These are phyloP conservation scores for Colostygia pectinataria DNA, from an alignment of 2,888 invertebrate species.

Conservation along the genomic window DNA sequence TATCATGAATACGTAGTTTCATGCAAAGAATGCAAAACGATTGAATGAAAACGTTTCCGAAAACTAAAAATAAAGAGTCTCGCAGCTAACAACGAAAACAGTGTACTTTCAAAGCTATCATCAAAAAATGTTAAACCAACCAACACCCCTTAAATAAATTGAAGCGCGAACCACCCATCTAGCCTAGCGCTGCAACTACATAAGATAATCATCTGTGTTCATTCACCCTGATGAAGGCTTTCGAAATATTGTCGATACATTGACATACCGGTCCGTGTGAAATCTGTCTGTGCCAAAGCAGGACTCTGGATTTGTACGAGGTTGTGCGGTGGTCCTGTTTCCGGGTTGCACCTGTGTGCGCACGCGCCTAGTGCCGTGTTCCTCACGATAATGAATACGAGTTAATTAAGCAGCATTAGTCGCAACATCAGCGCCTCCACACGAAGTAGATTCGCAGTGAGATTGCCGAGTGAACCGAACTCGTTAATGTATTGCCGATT, in stretches of 20 bases:
- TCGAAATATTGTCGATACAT: not conserved
- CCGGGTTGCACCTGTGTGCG: slow-evolving; percentile 55
- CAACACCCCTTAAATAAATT: too few relatives aligned
- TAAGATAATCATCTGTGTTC: too few relatives aligned
- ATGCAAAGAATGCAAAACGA: too few relatives aligned
- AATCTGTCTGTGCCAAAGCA: not conserved
- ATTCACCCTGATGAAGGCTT: too few relatives aligned
- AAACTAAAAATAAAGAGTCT: too few relatives aligned
- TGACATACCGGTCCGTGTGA: not conserved
- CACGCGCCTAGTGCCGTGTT: slow-evolving; percentile 58
- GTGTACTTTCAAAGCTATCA: too few relatives aligned
- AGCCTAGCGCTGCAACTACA: too few relatives aligned
- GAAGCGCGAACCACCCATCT: too few relatives aligned
- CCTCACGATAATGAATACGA: slow-evolving; percentile 75
- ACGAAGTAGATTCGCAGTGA: slow-evolving; percentile 66
- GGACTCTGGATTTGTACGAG: not conserved
- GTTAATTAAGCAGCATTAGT: slow-evolving; percentile 81
- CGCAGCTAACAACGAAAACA: too few relatives aligned
- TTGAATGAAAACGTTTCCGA: too few relatives aligned
- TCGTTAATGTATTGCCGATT: slow-evolving; percentile 49
- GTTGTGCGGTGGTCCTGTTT: slow-evolving; percentile 50
- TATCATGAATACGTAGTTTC: too few relatives aligned
- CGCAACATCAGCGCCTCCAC: slow-evolving; percentile 74
- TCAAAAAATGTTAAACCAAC: too few relatives aligned
- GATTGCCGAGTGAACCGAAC: slow-evolving; percentile 59